Base-by-base conservation (phyloP, 2,797 vertebrate genomes). In the Poeciliopsis gracilis region DNA sequence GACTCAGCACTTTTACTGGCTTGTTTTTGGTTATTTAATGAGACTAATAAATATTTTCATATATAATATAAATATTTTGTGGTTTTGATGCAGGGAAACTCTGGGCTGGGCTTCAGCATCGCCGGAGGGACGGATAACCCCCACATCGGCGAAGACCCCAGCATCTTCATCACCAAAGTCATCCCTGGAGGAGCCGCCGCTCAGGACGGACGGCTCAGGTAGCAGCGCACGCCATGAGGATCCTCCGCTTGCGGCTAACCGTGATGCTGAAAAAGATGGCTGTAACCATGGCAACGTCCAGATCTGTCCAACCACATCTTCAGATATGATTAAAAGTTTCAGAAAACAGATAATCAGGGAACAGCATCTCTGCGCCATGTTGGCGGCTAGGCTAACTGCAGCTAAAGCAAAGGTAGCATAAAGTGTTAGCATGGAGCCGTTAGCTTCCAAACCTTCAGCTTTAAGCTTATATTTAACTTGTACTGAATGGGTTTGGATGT, bases 141-240 rank as follows among this genome's bases (percentile, higher is more conserved):
- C 55, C 98, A 99, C 89, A 97, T 99, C 89, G 98, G 98, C 45
- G 98, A 99, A 86, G 98, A 99, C 93, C 96, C 97, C 83, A 97
- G 97, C 89, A 98, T 99, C 94, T 99, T 99, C 95, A 99, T 99
- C 94, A 99, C 98, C 84, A 99, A 99, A 93, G 98, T 99, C 88
- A 99, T 99, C 84, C 95, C 96, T 0, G 98, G 98, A 12, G 98
- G 98, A 67, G 98, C 98, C 4, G 98, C 98, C 2, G 97, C 98
- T 7, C 98, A 98, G 94, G 98, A 99, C 53, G 97, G 97, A 82
- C 94, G 97, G 89, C 95, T 99, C 86, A 96, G 97, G 98, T 99
- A 95, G 13, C 18, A n/a, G 13, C 8, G 28, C 20, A 1, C 0
- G 6, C 2, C 5, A 51, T 12, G 25, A 11, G 33, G 30, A 4